A percentile compares a stretch with the other conserved stretches of the same genome.
Evolutionary conservation across 2,797 vertebrate genomes (phyloP).

Genomic region (Gymnocypris eckloni): DNA sequence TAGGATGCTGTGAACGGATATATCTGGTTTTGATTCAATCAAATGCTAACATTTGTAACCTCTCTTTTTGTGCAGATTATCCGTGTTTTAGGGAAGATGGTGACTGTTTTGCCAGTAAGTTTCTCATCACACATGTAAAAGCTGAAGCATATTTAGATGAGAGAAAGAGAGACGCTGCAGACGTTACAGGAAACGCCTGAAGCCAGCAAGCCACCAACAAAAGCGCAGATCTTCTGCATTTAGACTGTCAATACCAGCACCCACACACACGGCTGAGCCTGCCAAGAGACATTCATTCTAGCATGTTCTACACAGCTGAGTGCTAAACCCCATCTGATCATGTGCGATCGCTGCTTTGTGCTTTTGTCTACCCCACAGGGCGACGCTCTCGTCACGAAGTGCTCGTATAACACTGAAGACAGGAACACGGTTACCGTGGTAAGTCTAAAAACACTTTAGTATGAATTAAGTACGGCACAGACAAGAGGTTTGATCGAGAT

Average conservation of each 20-base stretch:
- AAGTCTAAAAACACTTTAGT: constrained; percentile 60
- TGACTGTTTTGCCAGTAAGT: constrained; percentile 87
- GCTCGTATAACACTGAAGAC: constrained; percentile 88
- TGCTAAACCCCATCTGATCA: constrained; percentile 41
- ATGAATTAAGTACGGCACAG: neutral
- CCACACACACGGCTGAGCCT: constrained; percentile 46
- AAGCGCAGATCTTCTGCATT: constrained; percentile 57
- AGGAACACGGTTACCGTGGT: constrained; percentile 86
- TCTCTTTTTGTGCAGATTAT: constrained; percentile 81
- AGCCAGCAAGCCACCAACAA: constrained; percentile 58
- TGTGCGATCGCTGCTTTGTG: constrained; percentile 45
- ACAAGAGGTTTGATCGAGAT: neutral
- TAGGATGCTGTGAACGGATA: neutral
- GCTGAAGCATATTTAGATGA: constrained; percentile 36
- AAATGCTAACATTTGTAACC: constrained; percentile 32
- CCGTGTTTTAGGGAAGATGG: constrained; percentile 85
- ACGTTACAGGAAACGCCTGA: constrained; percentile 57
- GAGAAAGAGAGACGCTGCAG: constrained; percentile 54
- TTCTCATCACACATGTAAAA: constrained; percentile 30
- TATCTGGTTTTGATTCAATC: neutral
- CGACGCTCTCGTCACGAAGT: constrained; percentile 89
- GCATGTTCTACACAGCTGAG: constrained; percentile 41
- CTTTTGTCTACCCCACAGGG: constrained; percentile 75
- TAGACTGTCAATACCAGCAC: constrained; percentile 57
- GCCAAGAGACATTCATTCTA: constrained; percentile 51